Percentiles rank a stretch among this genome's conserved stretches.
phyloP scores from a whole-genome alignment of 53 echinoderm and acorn worm genomes.

The Holothuria leucospilota region DNA sequence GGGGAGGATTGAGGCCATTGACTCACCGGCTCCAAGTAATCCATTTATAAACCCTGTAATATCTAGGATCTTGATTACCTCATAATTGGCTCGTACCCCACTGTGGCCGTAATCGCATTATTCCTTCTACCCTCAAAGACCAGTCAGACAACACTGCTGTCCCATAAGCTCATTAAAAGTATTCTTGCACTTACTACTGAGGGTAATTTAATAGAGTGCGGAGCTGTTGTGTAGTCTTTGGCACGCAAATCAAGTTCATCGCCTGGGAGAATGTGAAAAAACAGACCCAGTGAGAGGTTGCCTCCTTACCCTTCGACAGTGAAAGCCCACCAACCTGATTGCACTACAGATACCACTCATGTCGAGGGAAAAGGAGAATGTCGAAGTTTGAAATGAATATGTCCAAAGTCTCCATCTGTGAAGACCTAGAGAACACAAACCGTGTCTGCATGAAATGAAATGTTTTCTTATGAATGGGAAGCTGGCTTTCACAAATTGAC shows the following conservation, averaged over 20 bases:
- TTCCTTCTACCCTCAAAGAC: slow-evolving; percentile 16
- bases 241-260: slow-evolving; percentile 40
- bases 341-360: no score
- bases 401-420: no score
- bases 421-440: no score
- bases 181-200: slow-evolving; percentile 29
- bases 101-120: slow-evolving; percentile 43
- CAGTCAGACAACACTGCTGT: slow-evolving; percentile 29
- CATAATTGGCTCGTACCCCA: slow-evolving; percentile 34
- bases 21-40: slow-evolving; percentile 24
- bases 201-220: slow-evolving; percentile 32
- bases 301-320: no score
- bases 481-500: no score
- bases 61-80: slow-evolving; percentile 32
- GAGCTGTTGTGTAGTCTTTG: slow-evolving; percentile 15
- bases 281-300: no score
- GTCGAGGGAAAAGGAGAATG: no score
- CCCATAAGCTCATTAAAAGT: slow-evolving; percentile 39
- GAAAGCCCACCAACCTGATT: no score
- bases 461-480: no score
- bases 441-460: no score
- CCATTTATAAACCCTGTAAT: slow-evolving; percentile 45
- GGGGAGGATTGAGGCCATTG: background rate
- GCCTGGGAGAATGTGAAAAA: slow-evolving; percentile 12
- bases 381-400: no score